Conservation (phyloP, 2,888 invertebrate genomes). For the Rutpela maculata region DNA sequence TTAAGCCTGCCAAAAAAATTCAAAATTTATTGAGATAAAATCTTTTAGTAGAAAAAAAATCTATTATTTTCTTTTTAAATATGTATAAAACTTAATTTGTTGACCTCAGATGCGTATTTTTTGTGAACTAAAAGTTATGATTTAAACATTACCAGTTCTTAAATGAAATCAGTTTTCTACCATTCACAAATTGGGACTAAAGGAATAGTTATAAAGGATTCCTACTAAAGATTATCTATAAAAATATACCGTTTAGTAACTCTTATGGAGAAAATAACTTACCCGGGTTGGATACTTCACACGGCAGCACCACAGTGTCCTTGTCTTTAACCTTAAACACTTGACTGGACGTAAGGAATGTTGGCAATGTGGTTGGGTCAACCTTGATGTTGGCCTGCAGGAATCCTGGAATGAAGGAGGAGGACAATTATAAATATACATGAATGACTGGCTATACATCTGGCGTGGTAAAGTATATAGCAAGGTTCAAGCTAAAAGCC, state of each 20-base stretch:
- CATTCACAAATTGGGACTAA: no score
- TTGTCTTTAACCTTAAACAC: constrained; percentile 77
- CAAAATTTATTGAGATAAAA: no score
- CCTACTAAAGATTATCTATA: neutral
- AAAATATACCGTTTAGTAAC: neutral
- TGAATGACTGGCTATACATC: constrained; percentile 40
- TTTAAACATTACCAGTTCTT: no score
- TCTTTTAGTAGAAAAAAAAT: no score
- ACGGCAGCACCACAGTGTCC: constrained; percentile 77
- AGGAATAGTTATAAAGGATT: no score
- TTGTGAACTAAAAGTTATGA: no score
- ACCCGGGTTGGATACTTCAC: constrained; percentile 78
- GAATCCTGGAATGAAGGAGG: constrained; percentile 65
- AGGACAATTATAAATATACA: constrained; percentile 47
- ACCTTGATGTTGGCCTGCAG: constrained; percentile 69
- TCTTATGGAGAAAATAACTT: constrained; percentile 58
- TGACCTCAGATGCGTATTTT: no score
- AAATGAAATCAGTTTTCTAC: no score
- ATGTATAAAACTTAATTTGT: no score
- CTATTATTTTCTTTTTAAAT: no score
- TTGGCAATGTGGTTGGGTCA: constrained; percentile 71
- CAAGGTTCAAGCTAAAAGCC: constrained; percentile 37
- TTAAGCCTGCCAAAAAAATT: no score
- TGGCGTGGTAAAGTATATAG: constrained; percentile 26
- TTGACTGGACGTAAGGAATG: constrained; percentile 73